phyloP scores from a whole-genome alignment of 2,888 invertebrate species.

The Ethmia dodecea region DNA sequence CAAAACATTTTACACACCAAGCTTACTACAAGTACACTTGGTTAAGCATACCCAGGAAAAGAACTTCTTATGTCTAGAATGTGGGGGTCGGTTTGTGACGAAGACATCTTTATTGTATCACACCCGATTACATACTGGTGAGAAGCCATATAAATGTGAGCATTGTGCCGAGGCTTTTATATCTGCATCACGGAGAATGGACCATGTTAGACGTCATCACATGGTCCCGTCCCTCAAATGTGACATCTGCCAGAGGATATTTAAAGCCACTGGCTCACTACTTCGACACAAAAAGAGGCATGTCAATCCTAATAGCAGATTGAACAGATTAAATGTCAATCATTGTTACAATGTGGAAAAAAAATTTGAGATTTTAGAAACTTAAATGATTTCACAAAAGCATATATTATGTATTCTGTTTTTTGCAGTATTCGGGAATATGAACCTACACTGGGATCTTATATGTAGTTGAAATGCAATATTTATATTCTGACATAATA shows the following conservation, averaged over 20 bases:
- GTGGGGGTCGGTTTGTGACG: constrained; percentile 32
- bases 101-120: constrained; percentile 34
- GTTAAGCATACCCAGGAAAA: constrained; percentile 38
- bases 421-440: no score
- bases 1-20: constrained; percentile 31
- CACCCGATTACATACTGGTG: constrained; percentile 37
- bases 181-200: constrained; percentile 31
- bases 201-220: constrained; percentile 31
- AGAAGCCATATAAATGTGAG: constrained; percentile 34
- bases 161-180: constrained; percentile 31
- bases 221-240: constrained; percentile 24
- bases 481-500: no score
- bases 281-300: constrained; percentile 29
- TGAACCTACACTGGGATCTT: no score
- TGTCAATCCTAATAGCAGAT: constrained; percentile 26
- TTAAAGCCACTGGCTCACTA: constrained; percentile 23
- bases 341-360: no score
- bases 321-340: constrained; percentile 16
- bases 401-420: no score
- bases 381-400: no score
- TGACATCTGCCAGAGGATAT: constrained; percentile 31
- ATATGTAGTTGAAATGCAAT: no score
- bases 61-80: constrained; percentile 31
- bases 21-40: constrained; percentile 30
- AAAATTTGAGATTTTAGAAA: no score